Evolutionary conservation across 2,888 invertebrate species (phyloP).

Genomic region (Galerucella pusilla): DNA sequence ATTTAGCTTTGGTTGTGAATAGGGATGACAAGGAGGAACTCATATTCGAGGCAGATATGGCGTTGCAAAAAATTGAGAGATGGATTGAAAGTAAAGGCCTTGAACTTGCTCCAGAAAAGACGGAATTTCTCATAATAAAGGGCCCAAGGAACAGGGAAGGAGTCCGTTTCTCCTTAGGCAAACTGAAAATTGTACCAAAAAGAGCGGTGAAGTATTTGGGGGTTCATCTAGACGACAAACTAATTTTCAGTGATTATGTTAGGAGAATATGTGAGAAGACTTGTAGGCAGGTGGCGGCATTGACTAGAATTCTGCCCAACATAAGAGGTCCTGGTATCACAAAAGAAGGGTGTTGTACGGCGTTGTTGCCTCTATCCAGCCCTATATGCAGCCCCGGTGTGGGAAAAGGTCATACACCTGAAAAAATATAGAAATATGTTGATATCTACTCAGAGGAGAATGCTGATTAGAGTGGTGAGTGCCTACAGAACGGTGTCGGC

Average conservation of each 20-base stretch:
- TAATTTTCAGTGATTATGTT: too few species aligned
- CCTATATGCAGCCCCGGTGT: too few species aligned
- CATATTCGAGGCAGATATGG: neutral
- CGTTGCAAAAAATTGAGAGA: neutral
- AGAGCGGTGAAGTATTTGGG: too few species aligned
- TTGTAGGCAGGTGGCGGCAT: too few species aligned
- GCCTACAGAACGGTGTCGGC: slow-evolving; percentile 1
- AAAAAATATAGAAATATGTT: slow-evolving; percentile 9
- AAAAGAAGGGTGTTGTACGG: too few species aligned
- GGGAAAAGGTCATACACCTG: too few species aligned
- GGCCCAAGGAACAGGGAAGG: neutral
- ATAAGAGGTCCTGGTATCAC: too few species aligned
- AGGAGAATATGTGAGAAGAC: neutral
- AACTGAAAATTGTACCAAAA: too few species aligned
- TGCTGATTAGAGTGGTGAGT: neutral
- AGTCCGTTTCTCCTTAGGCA: too few species aligned
- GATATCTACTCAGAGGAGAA: neutral
- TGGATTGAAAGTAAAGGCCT: slow-evolving; percentile 31
- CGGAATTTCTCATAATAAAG: slow-evolving; percentile 1
- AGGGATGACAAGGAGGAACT: neutral
- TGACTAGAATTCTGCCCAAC: too few species aligned
- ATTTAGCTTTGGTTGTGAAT: slow-evolving; percentile 26
- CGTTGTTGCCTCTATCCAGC: too few species aligned
- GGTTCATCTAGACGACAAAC: too few species aligned
- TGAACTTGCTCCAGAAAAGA: slow-evolving; percentile 22